A percentile compares a stretch with the other conserved stretches of the same genome.
Evolutionary conservation across 2,113 vertebrate genomes (phyloP).

Genomic region (Fulmarus glacialis): DNA sequence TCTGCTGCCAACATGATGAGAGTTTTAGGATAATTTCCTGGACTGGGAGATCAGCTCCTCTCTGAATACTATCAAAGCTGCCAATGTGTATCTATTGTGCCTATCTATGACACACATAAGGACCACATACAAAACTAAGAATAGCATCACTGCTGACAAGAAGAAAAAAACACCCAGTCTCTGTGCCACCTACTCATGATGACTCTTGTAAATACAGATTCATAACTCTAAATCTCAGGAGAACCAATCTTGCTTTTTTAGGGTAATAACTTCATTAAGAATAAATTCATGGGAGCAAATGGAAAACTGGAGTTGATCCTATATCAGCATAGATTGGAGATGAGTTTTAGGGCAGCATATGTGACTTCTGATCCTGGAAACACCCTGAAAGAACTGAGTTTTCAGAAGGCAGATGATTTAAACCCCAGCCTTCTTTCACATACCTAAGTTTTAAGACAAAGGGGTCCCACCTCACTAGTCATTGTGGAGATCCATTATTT

Average conservation of each 20-base stretch:
- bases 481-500: not conserved
- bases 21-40: slow-evolving; percentile 24
- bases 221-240: not conserved
- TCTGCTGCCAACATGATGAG: not conserved
- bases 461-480: not conserved
- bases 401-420: not conserved
- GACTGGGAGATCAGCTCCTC: not conserved
- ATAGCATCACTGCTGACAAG: not conserved
- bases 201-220: not conserved
- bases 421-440: not conserved
- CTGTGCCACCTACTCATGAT: not conserved
- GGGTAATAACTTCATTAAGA: not conserved
- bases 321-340: not conserved
- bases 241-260: not conserved
- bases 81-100: slow-evolving; percentile 13
- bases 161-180: not conserved
- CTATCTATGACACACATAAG: not conserved
- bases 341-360: not conserved
- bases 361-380: not conserved
- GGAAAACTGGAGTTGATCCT: not conserved
- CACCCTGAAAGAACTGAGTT: not conserved
- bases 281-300: not conserved
- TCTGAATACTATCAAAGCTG: not conserved
- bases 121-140: not conserved
- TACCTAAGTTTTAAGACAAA: not conserved